Evolutionary conservation across 2,888 invertebrate genomes (phyloP).

Genomic region (Andrena flavipes): DNA sequence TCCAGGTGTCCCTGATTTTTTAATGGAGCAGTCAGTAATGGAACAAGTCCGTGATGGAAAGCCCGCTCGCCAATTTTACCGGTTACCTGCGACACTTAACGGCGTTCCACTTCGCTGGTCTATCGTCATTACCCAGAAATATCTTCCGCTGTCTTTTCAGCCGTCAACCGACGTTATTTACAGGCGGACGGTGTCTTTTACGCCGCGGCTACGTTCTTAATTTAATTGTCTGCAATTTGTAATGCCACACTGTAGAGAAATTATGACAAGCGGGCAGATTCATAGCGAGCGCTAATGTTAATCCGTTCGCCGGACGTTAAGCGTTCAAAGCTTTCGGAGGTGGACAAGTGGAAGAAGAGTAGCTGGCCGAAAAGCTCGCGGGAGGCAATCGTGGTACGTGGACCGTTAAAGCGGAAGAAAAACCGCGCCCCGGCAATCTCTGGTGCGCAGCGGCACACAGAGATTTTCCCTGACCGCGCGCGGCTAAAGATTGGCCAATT

Average conservation of each 20-base stretch:
- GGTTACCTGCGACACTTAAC: constrained; percentile 1
- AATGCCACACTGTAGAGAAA: background rate
- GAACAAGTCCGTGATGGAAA: background rate
- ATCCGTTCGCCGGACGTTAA: constrained; percentile 50
- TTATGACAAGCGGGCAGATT: background rate
- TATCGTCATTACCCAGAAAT: background rate
- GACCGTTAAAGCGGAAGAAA: constrained; percentile 67
- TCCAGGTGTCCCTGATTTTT: background rate
- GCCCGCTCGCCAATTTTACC: background rate
- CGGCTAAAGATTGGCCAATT: constrained; percentile 75
- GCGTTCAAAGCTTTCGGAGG: constrained; percentile 28
- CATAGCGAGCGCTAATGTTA: constrained; percentile 12
- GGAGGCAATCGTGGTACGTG: constrained; percentile 61
- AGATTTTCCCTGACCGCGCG: constrained; percentile 49
- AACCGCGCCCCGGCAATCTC: constrained; percentile 67
- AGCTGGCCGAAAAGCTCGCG: constrained; percentile 49
- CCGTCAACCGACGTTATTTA: background rate
- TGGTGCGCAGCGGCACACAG: constrained; percentile 39
- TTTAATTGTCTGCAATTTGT: background rate
- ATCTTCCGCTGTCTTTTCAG: background rate
- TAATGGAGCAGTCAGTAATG: background rate
- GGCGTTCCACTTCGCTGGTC: constrained; percentile 6
- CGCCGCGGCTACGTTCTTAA: background rate
- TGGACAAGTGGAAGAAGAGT: background rate
- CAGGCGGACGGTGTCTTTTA: background rate